phyloP scores from a whole-genome alignment of 2,113 vertebrate genomes.

The Anthoscopus minutus region DNA sequence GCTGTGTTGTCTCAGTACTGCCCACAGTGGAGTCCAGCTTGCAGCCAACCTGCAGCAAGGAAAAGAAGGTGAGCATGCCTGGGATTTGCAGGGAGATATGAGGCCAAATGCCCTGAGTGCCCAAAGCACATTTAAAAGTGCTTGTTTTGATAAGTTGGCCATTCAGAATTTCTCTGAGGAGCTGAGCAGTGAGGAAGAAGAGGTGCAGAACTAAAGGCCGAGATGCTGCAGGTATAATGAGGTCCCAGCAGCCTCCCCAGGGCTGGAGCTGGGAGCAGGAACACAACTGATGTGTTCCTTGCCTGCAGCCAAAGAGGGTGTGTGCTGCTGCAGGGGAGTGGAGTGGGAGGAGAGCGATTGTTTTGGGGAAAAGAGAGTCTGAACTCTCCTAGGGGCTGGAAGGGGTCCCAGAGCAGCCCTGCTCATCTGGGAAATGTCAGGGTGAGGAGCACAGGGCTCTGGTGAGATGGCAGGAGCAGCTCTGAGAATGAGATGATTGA shows the following conservation, averaged over 20 bases:
- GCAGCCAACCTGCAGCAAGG: neutral
- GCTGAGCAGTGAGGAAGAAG: neutral
- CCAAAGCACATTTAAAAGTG: neutral
- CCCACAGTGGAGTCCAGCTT: neutral
- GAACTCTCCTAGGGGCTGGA: neutral
- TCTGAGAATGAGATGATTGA: neutral
- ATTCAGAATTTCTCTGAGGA: neutral
- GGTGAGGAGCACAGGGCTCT: neutral
- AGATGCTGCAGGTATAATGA: neutral
- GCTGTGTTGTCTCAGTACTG: neutral
- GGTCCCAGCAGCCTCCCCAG: too few relatives aligned
- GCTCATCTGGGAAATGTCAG: neutral
- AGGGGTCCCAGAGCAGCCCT: neutral
- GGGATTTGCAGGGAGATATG: neutral
- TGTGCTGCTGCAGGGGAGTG: neutral
- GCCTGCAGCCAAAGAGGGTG: neutral
- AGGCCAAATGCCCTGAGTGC: neutral
- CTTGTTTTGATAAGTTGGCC: neutral
- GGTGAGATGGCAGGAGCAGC: neutral
- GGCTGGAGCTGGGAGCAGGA: neutral
- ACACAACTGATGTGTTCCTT: neutral
- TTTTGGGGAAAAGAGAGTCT: neutral
- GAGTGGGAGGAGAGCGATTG: neutral
- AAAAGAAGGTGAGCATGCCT: neutral
- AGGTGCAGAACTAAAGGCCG: neutral